Evolutionary conservation across 2,113 vertebrate genomes (phyloP).

Genomic region (Tichodroma muraria): DNA sequence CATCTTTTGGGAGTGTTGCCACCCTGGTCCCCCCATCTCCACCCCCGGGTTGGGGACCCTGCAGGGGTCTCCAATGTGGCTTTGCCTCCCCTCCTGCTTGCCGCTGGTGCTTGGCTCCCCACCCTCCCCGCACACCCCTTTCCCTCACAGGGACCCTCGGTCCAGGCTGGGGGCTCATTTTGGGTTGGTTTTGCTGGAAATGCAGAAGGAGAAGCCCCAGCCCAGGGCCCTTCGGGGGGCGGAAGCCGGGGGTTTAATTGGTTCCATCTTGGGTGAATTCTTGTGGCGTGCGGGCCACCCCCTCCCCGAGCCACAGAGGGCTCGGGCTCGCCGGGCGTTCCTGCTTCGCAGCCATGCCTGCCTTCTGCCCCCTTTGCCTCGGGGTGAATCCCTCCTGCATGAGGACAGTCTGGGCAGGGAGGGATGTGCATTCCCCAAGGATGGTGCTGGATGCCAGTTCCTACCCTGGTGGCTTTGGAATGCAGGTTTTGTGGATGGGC

Average conservation of each 20-base stretch:
- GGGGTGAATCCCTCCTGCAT: not conserved
- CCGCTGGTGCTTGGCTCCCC: not conserved
- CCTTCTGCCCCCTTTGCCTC: not conserved
- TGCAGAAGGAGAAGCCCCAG: not conserved
- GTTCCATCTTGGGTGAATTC: constrained; percentile 57
- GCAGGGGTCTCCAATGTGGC: fast-evolving
- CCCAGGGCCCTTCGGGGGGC: constrained; percentile 5
- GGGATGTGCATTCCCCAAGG: not conserved
- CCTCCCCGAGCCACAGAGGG: not conserved
- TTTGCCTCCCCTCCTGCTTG: not conserved
- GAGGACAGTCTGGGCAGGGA: not conserved
- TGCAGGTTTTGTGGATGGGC: not conserved
- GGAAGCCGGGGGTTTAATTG: constrained; percentile 46
- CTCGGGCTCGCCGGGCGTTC: not conserved
- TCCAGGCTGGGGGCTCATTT: not conserved
- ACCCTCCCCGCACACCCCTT: fast-evolving
- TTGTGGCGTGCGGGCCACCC: not conserved
- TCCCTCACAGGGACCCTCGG: not conserved
- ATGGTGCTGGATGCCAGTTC: not conserved
- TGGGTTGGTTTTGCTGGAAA: not conserved
- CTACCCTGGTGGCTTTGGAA: not conserved
- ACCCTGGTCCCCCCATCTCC: not conserved
- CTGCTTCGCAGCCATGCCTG: not conserved
- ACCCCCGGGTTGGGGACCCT: fast-evolving
- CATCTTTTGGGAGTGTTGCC: not conserved